These are phyloP conservation scores for Hirtodrosophila histrioides DNA, from an alignment of 2,888 invertebrate species.

Conservation along the genomic window DNA sequence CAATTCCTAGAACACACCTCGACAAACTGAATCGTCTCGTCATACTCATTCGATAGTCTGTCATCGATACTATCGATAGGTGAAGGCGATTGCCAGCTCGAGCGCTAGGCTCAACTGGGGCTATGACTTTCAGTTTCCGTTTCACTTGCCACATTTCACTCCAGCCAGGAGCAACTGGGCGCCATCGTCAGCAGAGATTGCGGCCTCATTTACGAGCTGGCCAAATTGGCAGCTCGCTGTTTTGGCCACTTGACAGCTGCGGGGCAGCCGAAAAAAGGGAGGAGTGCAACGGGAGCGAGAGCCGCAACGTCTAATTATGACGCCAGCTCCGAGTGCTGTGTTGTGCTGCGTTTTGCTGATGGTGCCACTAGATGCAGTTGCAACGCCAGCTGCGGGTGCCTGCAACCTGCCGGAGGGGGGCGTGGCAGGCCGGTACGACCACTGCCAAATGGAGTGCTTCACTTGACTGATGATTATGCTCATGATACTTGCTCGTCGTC, in stretches of 20 bases:
- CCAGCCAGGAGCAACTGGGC: constrained; percentile 1
- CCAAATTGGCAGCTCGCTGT: constrained; percentile 29
- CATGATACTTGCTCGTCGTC: constrained; percentile 26
- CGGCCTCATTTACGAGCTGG: constrained; percentile 29
- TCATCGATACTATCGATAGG: too few species aligned
- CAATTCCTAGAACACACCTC: too few species aligned
- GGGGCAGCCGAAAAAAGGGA: constrained; percentile 7
- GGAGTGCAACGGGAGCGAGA: constrained; percentile 24
- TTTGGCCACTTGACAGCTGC: constrained; percentile 24
- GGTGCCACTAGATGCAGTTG: constrained; percentile 43
- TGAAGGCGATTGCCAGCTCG: too few species aligned
- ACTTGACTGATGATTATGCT: constrained; percentile 50
- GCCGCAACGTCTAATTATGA: constrained; percentile 55
- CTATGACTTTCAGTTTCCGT: constrained; percentile 45
- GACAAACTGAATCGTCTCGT: too few species aligned
- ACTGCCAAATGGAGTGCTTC: constrained; percentile 22
- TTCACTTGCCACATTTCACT: constrained; percentile 2
- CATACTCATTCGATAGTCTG: too few species aligned
- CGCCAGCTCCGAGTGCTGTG: constrained; percentile 33
- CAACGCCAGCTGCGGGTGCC: constrained; percentile 22
- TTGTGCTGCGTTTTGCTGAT: constrained; percentile 9
- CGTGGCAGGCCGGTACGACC: constrained; percentile 27
- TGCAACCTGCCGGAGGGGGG: constrained; percentile 19
- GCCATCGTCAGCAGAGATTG: constrained; percentile 21
- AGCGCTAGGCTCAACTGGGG: background rate